Base-by-base conservation (phyloP, 1,140 invertebrate species). In the Cydia fagiglandana region DNA sequence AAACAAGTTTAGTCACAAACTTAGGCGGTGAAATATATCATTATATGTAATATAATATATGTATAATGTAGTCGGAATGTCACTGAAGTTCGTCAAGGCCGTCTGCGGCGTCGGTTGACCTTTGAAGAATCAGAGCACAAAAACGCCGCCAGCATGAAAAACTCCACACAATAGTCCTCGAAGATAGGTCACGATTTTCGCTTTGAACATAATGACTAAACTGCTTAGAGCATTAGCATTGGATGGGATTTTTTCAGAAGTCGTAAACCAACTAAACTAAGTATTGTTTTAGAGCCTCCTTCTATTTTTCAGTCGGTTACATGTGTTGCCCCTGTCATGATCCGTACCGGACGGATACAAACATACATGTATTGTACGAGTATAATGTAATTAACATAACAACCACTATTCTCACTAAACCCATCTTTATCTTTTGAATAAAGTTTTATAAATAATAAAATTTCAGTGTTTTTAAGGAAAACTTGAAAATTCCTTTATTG, bases 61-160 rank as follows among this genome's bases (percentile, higher is more conserved):
- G 12, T n/a, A 50, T 13, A 50, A 50, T n/a, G n/a, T 56, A 47
- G 12, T n/a, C 15, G 7, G 53, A 56, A 61, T 24, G 17, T 61
- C 56, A 20, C 53, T 61, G 17, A 1, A 20, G 53, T 61, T 53
- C 50, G 13, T n/a, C 30, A 70, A 38, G 30, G 34, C 30, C 30
- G 66, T 41, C 30, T 70, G 15, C 30, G 34, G 66, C 66, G 34
- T 68, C 64, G 30, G 12, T 38, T 70, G n/a, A 70, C 66, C 66
- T 70, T 70, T 45, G n/a, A n/a, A 70, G 66, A 70, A 70, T 70
- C 66, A 70, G 66, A 70, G 66, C 66, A 70, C 66, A 70, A 70
- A 70, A 70, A 70, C 20, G 66, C n/a, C n/a, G 20, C 5, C 64
- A 6, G 15, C 66, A 41, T 70, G 17, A 38, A 70, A 66, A 70